A percentile compares a stretch with the other conserved stretches of the same genome.
Conservation (phyloP, 2,888 invertebrate genomes). For the Heliconius ismenius region DNA sequence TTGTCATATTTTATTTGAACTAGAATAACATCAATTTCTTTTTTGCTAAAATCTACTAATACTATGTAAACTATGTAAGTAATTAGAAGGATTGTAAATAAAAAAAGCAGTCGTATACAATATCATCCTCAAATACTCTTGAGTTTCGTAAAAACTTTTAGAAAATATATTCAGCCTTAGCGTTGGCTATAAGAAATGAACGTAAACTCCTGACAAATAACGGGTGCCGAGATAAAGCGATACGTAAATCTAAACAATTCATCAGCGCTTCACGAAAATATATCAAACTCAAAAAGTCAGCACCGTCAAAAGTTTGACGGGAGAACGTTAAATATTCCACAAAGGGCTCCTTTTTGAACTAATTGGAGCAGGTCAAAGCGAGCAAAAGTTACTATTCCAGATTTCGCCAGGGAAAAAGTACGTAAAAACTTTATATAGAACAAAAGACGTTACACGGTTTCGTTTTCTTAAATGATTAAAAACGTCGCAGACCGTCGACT, state of each 20-base stretch:
- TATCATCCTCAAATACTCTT: background rate
- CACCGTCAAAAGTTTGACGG: constrained; percentile 8
- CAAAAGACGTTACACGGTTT: constrained; percentile 35
- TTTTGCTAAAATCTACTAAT: background rate
- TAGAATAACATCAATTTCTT: background rate
- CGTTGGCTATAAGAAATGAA: background rate
- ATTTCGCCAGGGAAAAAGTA: constrained; percentile 23
- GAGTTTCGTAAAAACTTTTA: background rate
- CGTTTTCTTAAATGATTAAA: constrained; percentile 39
- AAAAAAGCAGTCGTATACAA: background rate
- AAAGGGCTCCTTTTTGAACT: constrained; percentile 32
- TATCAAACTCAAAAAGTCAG: constrained; percentile 24
- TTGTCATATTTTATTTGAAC: too few species aligned
- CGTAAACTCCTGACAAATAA: constrained; percentile 10
- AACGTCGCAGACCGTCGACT: constrained; percentile 35
- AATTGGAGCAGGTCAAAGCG: constrained; percentile 32
- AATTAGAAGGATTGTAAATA: background rate
- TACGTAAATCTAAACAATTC: constrained; percentile 38
- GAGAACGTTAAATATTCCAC: constrained; percentile 32
- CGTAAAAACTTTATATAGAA: constrained; percentile 22
- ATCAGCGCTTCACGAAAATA: constrained; percentile 32
- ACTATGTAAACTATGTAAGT: background rate
- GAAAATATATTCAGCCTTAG: background rate
- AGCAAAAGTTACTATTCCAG: constrained; percentile 31
- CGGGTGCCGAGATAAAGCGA: constrained; percentile 9